Evolutionary conservation across 2,888 invertebrate genomes (phyloP), one percentile per base, ranked within the genome.

Genomic region (Resseliella maxima): DNA sequence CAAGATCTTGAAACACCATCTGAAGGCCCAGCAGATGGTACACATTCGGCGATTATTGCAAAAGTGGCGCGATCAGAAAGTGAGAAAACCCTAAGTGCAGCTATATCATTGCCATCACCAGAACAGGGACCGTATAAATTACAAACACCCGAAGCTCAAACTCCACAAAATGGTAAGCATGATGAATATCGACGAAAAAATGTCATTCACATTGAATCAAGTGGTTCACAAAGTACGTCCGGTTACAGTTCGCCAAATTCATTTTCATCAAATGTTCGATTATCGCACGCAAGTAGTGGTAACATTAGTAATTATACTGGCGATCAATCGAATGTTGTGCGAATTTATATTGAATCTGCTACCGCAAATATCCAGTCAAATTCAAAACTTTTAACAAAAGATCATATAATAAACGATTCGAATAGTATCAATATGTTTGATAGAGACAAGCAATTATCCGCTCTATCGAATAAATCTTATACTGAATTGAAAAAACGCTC

Each of bases 211-310:
- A 59, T 38, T 38, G 86, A 86, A 64, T n/a, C 38, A n/a, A 86
- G 91, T n/a, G n/a, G n/a, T 88, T 92, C 92, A 88, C 91, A 92
- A 89, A 92, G 92, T 89, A 92, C 92, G 85, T 92, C 92, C 41
- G 92, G 92, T 86, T 92, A 92, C 89, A 92, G 92, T 88, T 92
- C 92, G 87, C 92, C 92, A 86, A 90, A 91, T 86, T 90, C 90
- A 87, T 91, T 91, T 89, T 90, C 90, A 85, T 90, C 91, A 85
- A 64, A 86, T 81, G 36, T 81, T 1, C 83, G 41, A 41, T 83
- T 41, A 10, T 83, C 83, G 54, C n/a, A 46, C n/a, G 41, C 85
- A 24, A 72, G 85, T 12, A 64, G 31, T 50, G 21, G 38, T 27
- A 59, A 12, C 27, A 59, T 59, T 59, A n/a, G 24, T 27, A 24